A percentile compares a stretch with the other conserved stretches of the same genome.
Evolutionary conservation across 1,140 invertebrate genomes (phyloP).

Genomic region (Marisa cornuarietis): DNA sequence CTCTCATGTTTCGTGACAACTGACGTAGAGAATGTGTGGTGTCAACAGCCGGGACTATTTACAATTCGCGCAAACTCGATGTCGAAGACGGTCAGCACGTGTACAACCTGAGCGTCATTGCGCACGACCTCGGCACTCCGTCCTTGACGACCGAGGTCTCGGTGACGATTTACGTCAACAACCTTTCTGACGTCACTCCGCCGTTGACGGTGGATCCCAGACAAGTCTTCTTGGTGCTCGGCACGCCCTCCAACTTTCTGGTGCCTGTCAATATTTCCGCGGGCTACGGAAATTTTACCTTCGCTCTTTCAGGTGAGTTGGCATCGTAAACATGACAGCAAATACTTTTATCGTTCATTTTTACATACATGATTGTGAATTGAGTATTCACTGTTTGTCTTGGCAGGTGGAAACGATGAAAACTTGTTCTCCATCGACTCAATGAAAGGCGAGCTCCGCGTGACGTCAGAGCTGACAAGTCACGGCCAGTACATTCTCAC

Average conservation of each 20-base stretch:
- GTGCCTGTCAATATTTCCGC: slow-evolving; percentile 80
- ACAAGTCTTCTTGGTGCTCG: slow-evolving; percentile 79
- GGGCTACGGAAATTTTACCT: slow-evolving; percentile 28
- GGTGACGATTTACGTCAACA: slow-evolving; percentile 28
- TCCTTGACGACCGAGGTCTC: slow-evolving; percentile 11
- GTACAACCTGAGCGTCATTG: slow-evolving; percentile 35
- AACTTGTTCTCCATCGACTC: slow-evolving; percentile 82
- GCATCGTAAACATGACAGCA: background rate
- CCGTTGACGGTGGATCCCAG: slow-evolving; percentile 63
- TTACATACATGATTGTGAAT: background rate
- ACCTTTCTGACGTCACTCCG: slow-evolving; percentile 47
- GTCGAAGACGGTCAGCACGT: slow-evolving; percentile 24
- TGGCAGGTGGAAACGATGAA: slow-evolving; percentile 33
- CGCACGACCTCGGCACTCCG: slow-evolving; percentile 36
- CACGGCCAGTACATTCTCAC: slow-evolving; percentile 17
- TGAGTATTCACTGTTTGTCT: background rate
- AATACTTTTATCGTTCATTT: background rate
- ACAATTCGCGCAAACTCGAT: slow-evolving; percentile 25
- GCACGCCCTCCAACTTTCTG: slow-evolving; percentile 83
- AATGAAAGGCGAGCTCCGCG: slow-evolving; percentile 77
- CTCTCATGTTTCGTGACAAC: too few species aligned
- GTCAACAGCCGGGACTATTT: slow-evolving; percentile 33
- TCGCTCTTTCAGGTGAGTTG: slow-evolving; percentile 22
- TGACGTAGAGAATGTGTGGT: too few species aligned
- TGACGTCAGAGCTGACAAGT: slow-evolving; percentile 75